These are phyloP conservation scores for Danaus plexippus DNA, from an alignment of 1,140 invertebrate species.

Conservation along the genomic window DNA sequence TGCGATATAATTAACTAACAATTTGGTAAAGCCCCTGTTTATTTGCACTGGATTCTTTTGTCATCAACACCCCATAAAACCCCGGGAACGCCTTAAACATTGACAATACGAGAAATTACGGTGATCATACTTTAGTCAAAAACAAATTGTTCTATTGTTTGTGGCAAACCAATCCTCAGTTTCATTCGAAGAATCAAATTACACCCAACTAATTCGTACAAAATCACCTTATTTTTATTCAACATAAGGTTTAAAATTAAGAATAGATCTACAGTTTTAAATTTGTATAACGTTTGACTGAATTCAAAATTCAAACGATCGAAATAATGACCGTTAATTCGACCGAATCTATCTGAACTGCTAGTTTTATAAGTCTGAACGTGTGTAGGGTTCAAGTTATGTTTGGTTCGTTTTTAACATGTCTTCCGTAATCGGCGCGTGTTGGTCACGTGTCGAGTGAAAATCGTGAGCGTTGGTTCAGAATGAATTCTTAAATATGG, in stretches of 20 bases:
- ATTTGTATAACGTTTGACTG: slow-evolving; percentile 15
- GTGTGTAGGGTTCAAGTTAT: slow-evolving; percentile 15
- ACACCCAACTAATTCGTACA: slow-evolving; percentile 5
- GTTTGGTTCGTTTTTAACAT: slow-evolving; percentile 38
- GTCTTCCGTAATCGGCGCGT: slow-evolving; percentile 36
- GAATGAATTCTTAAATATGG: slow-evolving; percentile 61
- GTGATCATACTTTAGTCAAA: slow-evolving; percentile 24
- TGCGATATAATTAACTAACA: too few species aligned
- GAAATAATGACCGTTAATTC: slow-evolving; percentile 50
- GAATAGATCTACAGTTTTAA: slow-evolving; percentile 5
- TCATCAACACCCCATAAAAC: slow-evolving; percentile 33
- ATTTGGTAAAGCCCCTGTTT: slow-evolving; percentile 17
- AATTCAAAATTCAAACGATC: slow-evolving; percentile 55
- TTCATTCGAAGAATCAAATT: slow-evolving; percentile 33
- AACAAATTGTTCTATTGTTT: slow-evolving; percentile 40
- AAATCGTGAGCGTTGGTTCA: slow-evolving; percentile 56
- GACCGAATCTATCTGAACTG: slow-evolving; percentile 25
- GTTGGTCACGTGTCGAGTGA: slow-evolving; percentile 48
- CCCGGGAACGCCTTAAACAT: slow-evolving; percentile 25
- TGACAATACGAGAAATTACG: slow-evolving; percentile 55
- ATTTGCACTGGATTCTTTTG: slow-evolving; percentile 19
- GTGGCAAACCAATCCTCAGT: slow-evolving; percentile 37
- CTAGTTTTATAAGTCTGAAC: neutral
- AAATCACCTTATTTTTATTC: slow-evolving; percentile 15
- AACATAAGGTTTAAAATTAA: slow-evolving; percentile 18